Evolutionary conservation across 2,113 vertebrate species (phyloP).

Genomic region (Ardeotis arabs): DNA sequence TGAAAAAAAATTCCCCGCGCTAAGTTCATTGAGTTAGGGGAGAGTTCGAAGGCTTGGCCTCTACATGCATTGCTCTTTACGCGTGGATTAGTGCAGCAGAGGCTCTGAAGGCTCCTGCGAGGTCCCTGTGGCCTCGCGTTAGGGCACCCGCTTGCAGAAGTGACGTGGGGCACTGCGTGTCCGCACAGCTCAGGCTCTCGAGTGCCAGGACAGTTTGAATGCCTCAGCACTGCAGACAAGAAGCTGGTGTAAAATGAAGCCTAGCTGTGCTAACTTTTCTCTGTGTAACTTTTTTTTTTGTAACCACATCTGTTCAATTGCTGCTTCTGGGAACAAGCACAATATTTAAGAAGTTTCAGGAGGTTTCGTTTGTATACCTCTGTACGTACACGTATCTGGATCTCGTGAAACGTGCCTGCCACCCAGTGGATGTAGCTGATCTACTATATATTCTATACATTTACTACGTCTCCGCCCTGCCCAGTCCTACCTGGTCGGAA

Average conservation of each 20-base stretch:
- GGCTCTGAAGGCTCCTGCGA: neutral
- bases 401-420: conserved; percentile 42
- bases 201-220: neutral
- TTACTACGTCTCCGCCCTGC: neutral
- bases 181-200: accelerated
- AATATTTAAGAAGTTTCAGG: neutral
- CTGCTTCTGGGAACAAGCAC: neutral
- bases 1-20: accelerated
- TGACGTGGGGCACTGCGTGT: accelerated
- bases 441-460: neutral
- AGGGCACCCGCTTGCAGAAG: neutral
- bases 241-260: neutral
- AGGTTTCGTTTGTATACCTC: neutral
- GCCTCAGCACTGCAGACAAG: accelerated
- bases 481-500: accelerated
- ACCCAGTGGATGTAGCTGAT: conserved; percentile 60
- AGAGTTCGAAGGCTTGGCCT: neutral
- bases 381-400: accelerated
- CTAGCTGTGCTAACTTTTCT: neutral
- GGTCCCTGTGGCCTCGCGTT: accelerated
- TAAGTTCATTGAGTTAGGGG: neutral
- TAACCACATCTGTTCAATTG: accelerated
- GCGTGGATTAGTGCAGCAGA: neutral
- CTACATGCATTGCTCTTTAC: neutral
- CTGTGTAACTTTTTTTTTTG: neutral